Conservation (phyloP, 2,888 invertebrate genomes). For the Griposia aprilina region DNA sequence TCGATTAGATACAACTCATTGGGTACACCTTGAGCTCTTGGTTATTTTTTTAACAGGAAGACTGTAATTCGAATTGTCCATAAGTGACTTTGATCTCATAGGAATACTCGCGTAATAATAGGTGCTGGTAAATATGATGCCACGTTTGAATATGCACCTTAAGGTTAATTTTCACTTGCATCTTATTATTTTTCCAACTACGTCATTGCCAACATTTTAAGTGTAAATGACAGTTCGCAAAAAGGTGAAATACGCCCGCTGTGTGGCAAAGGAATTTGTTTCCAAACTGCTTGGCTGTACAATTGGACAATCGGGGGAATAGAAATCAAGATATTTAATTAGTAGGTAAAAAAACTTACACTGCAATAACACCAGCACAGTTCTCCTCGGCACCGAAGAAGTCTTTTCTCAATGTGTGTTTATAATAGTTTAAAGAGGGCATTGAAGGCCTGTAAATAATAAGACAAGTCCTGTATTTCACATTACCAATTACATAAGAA, state of each 20-base stretch:
- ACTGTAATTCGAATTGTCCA: background rate
- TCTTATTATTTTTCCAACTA: too few relatives aligned
- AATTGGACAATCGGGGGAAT: background rate
- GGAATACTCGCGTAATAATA: background rate
- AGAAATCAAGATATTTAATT: background rate
- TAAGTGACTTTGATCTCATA: background rate
- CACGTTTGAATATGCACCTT: too few relatives aligned
- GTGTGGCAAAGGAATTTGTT: too few relatives aligned
- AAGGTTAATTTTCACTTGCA: too few relatives aligned
- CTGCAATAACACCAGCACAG: conserved; percentile 93
- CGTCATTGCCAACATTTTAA: too few relatives aligned
- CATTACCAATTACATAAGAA: background rate
- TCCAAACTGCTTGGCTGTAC: background rate
- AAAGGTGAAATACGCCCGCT: too few relatives aligned
- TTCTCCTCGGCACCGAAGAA: conserved; percentile 92
- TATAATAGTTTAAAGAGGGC: conserved; percentile 94
- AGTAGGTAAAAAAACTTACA: conserved; percentile 87
- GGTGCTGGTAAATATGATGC: background rate
- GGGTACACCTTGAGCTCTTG: background rate
- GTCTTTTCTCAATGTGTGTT: conserved; percentile 92
- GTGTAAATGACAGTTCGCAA: too few relatives aligned
- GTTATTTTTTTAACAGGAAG: background rate
- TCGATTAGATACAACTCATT: background rate
- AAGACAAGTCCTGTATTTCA: background rate
- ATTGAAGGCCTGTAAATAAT: conserved; percentile 91